Base-by-base conservation (phyloP, 2,797 vertebrate species). In the Sciurus carolinensis region DNA sequence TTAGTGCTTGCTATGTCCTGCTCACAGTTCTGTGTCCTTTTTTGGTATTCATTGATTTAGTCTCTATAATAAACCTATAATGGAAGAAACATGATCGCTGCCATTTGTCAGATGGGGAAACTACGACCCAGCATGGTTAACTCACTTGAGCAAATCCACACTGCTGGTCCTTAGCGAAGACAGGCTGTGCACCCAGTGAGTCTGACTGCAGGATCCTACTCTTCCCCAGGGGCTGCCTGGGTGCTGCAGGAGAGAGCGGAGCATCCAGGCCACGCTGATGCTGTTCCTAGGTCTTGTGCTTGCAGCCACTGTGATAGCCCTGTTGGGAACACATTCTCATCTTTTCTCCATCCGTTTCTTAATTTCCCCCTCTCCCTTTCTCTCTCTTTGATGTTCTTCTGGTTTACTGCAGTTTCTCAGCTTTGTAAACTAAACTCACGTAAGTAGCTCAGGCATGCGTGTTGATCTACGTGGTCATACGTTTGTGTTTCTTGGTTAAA, bases 221-320 rank as follows among this genome's bases (percentile, higher is more conserved):
- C 4, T 50, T 14, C 3, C 2, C 22, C 17, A 0, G 1, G 10
- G 5, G 1, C 57, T 14, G 7, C 30, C 0, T 10, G 24, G n/a
- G 14, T 8, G 17, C 6, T 7, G 1, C 0, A 0, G 1, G 1
- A 12, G 2, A 30, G 39, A 14, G 36, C 4, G 4, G 5, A 7
- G 9, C 44, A 30, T 10, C 7, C 36, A 36, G 36, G 36, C 36
- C 36, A 36, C 36, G 33, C 44, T 69, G 15, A 7, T 0, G 1
- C 80, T 18, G 0, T 8, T 1, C 3, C 42, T 42, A 2, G 17
- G 17, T 12, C 62, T 47, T 42, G 13, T 14, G 52, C n/a, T 0
- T 39, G 71, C 52, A 22, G 33, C 47, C 7, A 1, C 69, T 1
- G 1, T 3, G 36, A 62, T 5, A 59, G 9, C 2, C 18, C 50